phyloP scores from a whole-genome alignment of 2,113 vertebrate species.

The Pitta sordida region DNA sequence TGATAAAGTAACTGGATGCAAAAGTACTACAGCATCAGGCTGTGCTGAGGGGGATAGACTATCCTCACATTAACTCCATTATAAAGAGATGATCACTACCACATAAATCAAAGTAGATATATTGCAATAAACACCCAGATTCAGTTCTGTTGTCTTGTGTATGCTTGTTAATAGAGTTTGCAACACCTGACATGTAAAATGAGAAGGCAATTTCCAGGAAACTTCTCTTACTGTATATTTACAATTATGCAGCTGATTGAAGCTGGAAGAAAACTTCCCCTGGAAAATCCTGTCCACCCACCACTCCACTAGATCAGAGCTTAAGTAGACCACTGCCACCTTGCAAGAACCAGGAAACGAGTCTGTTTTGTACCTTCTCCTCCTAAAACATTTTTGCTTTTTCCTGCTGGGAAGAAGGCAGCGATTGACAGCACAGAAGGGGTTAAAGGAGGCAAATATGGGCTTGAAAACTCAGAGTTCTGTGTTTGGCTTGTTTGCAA shows the following conservation, averaged over 20 bases:
- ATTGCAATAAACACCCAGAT: background rate
- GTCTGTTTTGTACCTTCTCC: background rate
- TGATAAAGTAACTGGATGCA: background rate
- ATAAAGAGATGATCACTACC: background rate
- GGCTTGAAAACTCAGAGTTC: background rate
- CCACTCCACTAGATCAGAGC: background rate
- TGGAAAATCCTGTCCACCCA: background rate
- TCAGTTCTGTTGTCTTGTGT: background rate
- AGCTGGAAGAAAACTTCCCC: background rate
- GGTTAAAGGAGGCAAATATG: background rate
- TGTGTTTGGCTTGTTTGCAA: background rate
- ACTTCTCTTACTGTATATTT: background rate
- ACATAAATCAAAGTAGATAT: background rate
- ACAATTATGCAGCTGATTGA: background rate
- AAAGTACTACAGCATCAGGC: background rate
- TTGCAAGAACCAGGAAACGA: background rate
- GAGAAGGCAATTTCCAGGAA: background rate
- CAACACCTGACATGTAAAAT: background rate
- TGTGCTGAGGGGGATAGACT: background rate
- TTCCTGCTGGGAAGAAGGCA: background rate
- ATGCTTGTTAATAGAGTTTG: background rate
- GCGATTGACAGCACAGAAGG: background rate
- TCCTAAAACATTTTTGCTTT: background rate
- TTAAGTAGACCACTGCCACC: background rate
- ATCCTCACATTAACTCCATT: background rate